A percentile compares a stretch with the other conserved stretches of the same genome.
Evolutionary conservation across 2,797 vertebrate genomes (phyloP).

Genomic region (Smutsia temminckii): DNA sequence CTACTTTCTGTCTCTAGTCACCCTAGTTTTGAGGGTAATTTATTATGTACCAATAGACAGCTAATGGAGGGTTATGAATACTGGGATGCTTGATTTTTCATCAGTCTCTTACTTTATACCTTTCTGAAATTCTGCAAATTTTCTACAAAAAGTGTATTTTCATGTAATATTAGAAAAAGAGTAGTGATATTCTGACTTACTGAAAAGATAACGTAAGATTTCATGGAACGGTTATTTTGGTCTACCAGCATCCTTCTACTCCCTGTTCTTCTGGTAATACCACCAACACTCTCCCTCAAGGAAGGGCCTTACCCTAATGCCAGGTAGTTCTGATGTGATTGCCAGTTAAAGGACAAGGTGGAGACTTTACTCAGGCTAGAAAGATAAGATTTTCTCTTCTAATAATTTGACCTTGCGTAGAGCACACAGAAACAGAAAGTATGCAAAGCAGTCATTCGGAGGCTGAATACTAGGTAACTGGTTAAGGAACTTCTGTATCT

Average conservation of each 20-base stretch:
- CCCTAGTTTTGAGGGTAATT: not conserved
- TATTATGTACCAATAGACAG: not conserved
- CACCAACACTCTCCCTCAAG: not conserved
- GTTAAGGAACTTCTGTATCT: not conserved
- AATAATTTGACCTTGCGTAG: not conserved
- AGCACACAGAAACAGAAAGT: not conserved
- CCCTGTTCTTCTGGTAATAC: not conserved
- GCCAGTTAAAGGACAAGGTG: not conserved
- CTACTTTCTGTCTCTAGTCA: not conserved
- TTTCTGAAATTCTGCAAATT: not conserved
- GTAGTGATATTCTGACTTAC: not conserved
- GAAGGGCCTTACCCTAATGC: not conserved
- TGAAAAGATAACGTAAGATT: not conserved
- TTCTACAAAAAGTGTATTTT: not conserved
- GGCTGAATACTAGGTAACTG: not conserved
- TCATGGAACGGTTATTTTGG: not conserved
- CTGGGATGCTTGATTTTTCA: not conserved
- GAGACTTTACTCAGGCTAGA: not conserved
- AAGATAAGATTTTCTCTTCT: conserved; percentile 1
- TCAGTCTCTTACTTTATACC: not conserved
- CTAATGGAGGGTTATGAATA: not conserved
- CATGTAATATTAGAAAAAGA: not conserved
- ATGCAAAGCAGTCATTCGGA: not conserved
- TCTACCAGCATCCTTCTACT: not conserved
- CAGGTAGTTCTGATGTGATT: not conserved